Percentiles rank a stretch among this genome's conserved stretches.
Conservation (phyloP, 2,797 vertebrate species). For the Peromyscus nudipes region DNA sequence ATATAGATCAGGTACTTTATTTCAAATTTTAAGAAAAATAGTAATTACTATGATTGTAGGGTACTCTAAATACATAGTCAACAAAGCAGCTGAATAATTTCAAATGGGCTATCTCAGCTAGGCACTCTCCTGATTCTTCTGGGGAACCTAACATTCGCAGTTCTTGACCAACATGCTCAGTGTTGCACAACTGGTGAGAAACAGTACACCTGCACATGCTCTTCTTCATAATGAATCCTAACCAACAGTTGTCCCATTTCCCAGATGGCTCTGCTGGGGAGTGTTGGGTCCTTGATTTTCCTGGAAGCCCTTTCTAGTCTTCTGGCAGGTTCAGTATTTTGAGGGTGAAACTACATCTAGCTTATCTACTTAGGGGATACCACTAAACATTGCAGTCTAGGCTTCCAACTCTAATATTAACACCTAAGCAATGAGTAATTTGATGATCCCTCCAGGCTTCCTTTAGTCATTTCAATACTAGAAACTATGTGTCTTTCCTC, state of each 20-base stretch:
- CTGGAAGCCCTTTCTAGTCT: background rate
- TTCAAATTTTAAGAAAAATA: conserved; percentile 8
- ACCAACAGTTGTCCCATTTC: background rate
- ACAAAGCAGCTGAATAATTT: background rate
- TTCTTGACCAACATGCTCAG: background rate
- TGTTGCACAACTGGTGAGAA: background rate
- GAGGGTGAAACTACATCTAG: background rate
- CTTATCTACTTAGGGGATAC: background rate
- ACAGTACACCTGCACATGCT: background rate
- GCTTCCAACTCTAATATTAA: rapidly evolving
- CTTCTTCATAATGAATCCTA: background rate
- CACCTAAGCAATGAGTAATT: too few relatives aligned
- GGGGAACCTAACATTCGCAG: background rate
- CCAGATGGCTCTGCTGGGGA: background rate
- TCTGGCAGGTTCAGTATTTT: background rate
- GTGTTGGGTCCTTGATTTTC: background rate
- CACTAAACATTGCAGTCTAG: rapidly evolving
- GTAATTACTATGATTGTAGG: background rate
- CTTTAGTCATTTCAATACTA: background rate
- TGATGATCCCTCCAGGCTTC: background rate
- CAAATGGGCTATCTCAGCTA: background rate
- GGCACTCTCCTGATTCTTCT: background rate
- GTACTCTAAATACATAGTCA: background rate
- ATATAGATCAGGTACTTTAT: background rate
- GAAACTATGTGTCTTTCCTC: background rate